Evolutionary conservation across 1,140 invertebrate species (phyloP), one percentile per base, ranked within the genome.

Genomic region (Bombus impatiens): DNA sequence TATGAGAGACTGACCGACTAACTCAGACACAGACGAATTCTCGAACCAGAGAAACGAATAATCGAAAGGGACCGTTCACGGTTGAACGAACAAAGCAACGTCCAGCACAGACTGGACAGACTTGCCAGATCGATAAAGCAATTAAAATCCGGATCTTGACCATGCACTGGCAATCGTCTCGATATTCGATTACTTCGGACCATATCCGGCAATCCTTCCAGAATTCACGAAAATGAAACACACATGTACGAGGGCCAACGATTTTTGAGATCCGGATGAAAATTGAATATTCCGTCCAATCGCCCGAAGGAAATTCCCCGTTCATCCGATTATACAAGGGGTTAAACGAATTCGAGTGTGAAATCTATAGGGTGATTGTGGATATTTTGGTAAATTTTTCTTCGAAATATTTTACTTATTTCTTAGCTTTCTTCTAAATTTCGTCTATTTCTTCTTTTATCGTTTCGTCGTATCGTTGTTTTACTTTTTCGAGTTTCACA

Each of bases 131-230:
- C 86, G 90, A 86, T 82, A 57, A 87, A 89, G 89, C 90, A 87
- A 89, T 92, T 91, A 84, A 80, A 89, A 87, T 71, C 74, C 87
- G 80, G 62, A 90, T 90, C 80, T 82, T 35, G 72, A 70, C 74
- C 80, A 42, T 62, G 35, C 25, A 9, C 32, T n/a, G 15, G 68
- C 81, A 89, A 89, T 89, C 84, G 78, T 35, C 28, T 28, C 8
- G 71, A 82, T 81, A 92, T 91, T 88, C 74, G 86, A 92, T 92
- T 90, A 90, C 4, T 15, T 5, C 3, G n/a, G 10, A 65, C 44
- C 81, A 86, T 86, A 82, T 86, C 84, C 84, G 84, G 57, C 42
- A 44, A n/a, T n/a, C 37, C 22, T 67, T 25, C 57, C 32, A 42
- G 44, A 9, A 83, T 37, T 59, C 4, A 32, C 28, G 78, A 62